Evolutionary conservation across 2,797 vertebrate species (phyloP).

Genomic region (Gambelia wislizenii): DNA sequence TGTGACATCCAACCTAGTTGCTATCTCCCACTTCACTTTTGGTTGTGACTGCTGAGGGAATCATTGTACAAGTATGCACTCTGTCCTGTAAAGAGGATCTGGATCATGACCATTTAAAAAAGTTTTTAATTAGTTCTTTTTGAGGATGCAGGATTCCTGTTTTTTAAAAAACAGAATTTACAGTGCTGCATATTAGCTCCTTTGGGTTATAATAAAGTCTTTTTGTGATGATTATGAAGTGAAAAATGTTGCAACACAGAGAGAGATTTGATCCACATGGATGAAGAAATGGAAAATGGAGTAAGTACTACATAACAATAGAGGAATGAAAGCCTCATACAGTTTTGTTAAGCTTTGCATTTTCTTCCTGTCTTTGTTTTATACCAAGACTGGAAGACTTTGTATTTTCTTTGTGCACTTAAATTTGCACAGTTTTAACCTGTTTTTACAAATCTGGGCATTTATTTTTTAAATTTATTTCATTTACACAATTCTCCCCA

Average conservation of each 20-base stretch:
- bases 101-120: background rate
- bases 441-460: too few species aligned
- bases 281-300: background rate
- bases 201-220: background rate
- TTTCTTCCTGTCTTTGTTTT: too few species aligned
- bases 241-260: background rate
- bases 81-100: background rate
- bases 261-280: background rate
- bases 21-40: background rate
- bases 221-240: background rate
- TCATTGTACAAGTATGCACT: background rate
- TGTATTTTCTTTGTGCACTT: too few species aligned
- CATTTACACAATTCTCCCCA: too few species aligned
- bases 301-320: background rate
- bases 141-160: background rate
- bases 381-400: too few species aligned
- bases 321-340: too few species aligned
- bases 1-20: background rate
- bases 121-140: background rate
- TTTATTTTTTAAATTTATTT: too few species aligned
- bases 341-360: too few species aligned
- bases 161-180: background rate
- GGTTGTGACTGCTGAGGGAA: background rate
- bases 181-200: background rate
- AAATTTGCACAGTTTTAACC: too few species aligned